Conservation (phyloP, 2,888 invertebrate genomes). For the Amiota communis region DNA sequence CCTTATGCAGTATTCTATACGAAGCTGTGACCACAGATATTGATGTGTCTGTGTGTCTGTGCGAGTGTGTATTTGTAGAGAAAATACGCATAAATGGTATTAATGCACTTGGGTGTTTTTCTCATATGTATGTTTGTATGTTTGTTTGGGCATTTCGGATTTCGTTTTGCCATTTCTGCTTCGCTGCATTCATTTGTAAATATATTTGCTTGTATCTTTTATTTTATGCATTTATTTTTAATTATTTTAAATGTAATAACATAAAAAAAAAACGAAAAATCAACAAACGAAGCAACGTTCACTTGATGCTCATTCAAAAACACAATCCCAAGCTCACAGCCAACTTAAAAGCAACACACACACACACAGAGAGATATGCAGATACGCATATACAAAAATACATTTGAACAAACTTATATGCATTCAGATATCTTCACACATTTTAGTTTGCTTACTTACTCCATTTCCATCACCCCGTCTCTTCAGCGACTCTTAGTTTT, state of each 20-base stretch:
- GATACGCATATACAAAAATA: neutral
- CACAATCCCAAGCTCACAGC: neutral
- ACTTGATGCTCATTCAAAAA: constrained; percentile 8
- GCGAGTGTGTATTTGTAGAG: neutral
- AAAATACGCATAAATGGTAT: constrained; percentile 12
- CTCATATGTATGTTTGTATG: neutral
- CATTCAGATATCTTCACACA: neutral
- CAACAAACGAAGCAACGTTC: neutral
- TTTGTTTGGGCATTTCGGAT: neutral
- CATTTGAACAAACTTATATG: neutral
- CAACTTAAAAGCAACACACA: neutral
- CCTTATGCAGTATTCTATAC: no score
- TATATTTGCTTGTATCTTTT: constrained; percentile 38
- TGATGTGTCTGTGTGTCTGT: neutral
- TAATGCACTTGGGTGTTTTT: neutral
- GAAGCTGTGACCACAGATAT: no score
- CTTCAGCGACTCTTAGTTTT: neutral
- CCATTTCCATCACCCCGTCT: no score
- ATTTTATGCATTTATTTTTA: constrained; percentile 53
- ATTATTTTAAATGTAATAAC: constrained; percentile 42
- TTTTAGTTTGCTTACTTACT: no score
- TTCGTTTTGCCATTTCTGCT: constrained; percentile 16
- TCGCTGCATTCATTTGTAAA: constrained; percentile 24
- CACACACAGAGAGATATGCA: neutral
- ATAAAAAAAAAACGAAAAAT: neutral